Evolutionary conservation across 2,797 vertebrate species (phyloP).

Genomic region (Acrocephalus scirpaceus): DNA sequence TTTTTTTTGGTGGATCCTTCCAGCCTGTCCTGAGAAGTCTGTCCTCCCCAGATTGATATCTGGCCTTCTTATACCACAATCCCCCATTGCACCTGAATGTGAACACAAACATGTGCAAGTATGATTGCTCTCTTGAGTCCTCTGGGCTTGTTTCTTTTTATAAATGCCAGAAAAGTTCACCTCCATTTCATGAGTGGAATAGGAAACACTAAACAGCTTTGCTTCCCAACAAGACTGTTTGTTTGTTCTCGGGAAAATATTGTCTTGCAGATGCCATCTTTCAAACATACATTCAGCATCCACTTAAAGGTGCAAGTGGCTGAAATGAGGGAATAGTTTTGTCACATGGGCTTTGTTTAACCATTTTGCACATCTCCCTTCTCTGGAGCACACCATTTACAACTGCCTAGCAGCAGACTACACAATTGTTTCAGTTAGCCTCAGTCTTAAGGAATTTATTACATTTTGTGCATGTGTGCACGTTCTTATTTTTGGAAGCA

Average conservation of each 20-base stretch:
- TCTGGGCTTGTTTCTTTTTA: not conserved
- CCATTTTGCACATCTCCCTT: not conserved
- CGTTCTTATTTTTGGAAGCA: not conserved
- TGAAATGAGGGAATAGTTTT: not conserved
- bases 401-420: not conserved
- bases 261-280: not conserved
- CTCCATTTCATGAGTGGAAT: not conserved
- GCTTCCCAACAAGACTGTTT: not conserved
- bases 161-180: conserved; percentile 20
- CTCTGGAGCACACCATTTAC: not conserved
- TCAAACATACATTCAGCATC: not conserved
- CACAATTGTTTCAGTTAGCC: not conserved
- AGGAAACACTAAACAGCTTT: not conserved
- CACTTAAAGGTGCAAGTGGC: not conserved
- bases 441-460: not conserved
- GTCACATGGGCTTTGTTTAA: not conserved
- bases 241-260: not conserved
- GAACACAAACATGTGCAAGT: not conserved
- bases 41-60: not conserved
- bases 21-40: not conserved
- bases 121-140: not conserved
- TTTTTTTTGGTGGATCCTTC: not conserved
- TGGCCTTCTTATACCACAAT: not conserved
- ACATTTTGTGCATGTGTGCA: not conserved
- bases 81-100: not conserved